Base-by-base conservation (phyloP, 2,888 invertebrate genomes). In the Electrophaes corylata region DNA sequence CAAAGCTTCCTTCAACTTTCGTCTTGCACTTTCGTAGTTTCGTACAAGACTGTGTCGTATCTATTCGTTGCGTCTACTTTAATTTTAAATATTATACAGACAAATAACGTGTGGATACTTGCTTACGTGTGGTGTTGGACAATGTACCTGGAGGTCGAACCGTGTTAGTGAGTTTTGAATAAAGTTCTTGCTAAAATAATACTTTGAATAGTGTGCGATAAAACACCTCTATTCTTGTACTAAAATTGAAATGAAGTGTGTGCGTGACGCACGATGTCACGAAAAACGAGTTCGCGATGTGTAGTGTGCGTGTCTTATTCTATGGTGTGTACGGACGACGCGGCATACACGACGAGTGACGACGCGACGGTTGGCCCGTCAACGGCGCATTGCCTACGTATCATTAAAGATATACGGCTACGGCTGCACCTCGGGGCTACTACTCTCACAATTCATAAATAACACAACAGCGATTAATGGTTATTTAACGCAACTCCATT, bases 401-500 rank as follows among this genome's bases (percentile, higher is more conserved):
- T 43, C 65, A 73, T 72, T 74, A 75, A 67, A 70, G 69, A 72
- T 70, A n/a, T n/a, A n/a, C n/a, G n/a, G 70, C 65, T 69, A 62
- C 62, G 46, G 43, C 35, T 26, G 52, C 60, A 64, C 70, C 67
- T 70, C 66, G 71, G 71, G 73, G 62, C 73, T 57, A 58, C 67
- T 70, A 66, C 68, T 75, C 73, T 66, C 70, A 65, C 69, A 69
- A 66, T 69, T 71, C 80, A 84, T 86, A 82, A 81, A 83, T 84
- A 83, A 79, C 78, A 75, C 77, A 78, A 83, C 86, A 82, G 77
- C 82, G 79, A 83, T 86, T 84, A 88, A 88, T 88, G 82, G 79
- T 81, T 82, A 87, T 88, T 89, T 86, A 88, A 87, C 81, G 83
- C 82, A 75, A 72, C 80, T 78, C 80, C 82, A 83, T 86, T 87